Evolutionary conservation across 1,140 invertebrate species (phyloP).

Genomic region (Drosophila bipectinata): DNA sequence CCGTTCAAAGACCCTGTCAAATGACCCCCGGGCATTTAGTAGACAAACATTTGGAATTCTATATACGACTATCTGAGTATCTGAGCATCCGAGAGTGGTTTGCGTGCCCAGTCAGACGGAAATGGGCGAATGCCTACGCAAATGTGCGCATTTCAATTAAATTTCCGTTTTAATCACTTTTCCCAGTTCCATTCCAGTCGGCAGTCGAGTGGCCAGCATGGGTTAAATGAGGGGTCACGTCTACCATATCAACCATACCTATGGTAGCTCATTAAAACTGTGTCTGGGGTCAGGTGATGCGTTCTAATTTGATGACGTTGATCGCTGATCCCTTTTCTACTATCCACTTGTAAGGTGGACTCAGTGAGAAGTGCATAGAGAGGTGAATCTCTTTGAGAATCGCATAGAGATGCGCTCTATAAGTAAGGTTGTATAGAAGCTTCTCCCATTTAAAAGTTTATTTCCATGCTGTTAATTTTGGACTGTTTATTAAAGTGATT

Average conservation of each 20-base stretch:
- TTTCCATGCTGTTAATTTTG: neutral
- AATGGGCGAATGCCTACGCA: constrained; percentile 67
- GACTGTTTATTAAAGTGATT: neutral
- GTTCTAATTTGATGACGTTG: constrained; percentile 47
- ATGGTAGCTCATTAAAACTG: constrained; percentile 36
- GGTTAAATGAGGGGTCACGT: constrained; percentile 26
- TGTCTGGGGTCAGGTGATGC: constrained; percentile 42
- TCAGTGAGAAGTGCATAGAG: constrained; percentile 9
- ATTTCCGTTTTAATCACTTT: constrained; percentile 78
- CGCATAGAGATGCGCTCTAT: no score
- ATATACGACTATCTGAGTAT: constrained; percentile 15
- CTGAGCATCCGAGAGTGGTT: constrained; percentile 41
- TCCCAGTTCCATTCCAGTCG: constrained; percentile 28
- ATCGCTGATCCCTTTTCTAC: constrained; percentile 8
- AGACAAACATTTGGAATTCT: constrained; percentile 43
- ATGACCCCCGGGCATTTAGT: constrained; percentile 31
- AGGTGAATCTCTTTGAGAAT: no score
- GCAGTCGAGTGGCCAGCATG: neutral
- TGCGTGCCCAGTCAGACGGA: constrained; percentile 42
- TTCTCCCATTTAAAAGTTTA: neutral
- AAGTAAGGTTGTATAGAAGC: no score
- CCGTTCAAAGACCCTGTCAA: constrained; percentile 14
- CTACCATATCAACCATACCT: neutral
- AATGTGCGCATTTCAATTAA: constrained; percentile 76
- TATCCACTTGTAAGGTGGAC: neutral